Evolutionary conservation across 2,888 invertebrate species (phyloP).

Genomic region (Tipula unca): DNA sequence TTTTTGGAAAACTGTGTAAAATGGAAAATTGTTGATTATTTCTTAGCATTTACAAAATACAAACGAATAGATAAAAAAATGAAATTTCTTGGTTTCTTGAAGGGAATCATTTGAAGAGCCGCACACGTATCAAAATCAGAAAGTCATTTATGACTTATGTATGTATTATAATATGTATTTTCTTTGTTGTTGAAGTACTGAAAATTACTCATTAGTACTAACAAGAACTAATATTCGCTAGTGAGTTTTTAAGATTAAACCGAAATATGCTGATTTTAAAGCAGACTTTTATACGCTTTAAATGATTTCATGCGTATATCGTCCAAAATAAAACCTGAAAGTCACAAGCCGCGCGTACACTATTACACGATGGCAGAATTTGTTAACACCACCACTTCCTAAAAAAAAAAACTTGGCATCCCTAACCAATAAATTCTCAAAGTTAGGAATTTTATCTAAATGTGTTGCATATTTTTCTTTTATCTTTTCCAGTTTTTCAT

Average conservation of each 20-base stretch:
- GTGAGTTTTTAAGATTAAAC: no score
- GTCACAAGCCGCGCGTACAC: not conserved
- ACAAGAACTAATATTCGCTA: no score
- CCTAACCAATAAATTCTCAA: not conserved
- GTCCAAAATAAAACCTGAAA: no score
- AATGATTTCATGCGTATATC: no score
- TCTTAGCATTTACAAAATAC: not conserved
- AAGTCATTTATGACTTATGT: not conserved
- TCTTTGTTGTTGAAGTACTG: no score
- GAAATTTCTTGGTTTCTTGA: not conserved
- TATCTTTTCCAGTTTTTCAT: constrained; percentile 4
- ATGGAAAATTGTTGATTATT: not conserved
- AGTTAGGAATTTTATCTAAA: constrained; percentile 8
- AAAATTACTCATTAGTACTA: no score
- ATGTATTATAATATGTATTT: no score
- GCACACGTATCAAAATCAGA: not conserved
- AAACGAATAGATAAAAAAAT: not conserved
- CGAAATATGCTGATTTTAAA: no score
- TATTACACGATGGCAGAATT: not conserved
- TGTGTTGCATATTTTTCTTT: constrained; percentile 14
- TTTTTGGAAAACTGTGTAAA: not conserved
- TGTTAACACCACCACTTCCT: not conserved
- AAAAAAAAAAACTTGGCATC: not conserved
- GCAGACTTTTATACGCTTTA: no score
- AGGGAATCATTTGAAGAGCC: not conserved